Conservation (phyloP, 2,888 invertebrate genomes). For the Homarus gammarus region DNA sequence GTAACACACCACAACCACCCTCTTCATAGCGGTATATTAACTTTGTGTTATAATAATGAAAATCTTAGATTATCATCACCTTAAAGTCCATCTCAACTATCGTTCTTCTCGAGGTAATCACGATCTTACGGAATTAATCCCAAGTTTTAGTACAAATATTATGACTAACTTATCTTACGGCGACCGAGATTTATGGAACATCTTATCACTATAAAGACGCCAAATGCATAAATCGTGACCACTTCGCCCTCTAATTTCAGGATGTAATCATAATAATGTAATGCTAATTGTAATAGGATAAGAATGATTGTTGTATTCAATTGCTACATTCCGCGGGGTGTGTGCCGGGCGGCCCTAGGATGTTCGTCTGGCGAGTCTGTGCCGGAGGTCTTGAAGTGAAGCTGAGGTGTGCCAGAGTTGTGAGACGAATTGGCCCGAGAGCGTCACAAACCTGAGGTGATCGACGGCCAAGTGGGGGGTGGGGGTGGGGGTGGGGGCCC, state of each 20-base stretch:
- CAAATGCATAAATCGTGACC: constrained; percentile 14
- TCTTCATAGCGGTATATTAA: too few species aligned
- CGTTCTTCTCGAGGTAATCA: neutral
- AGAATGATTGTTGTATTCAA: constrained; percentile 26
- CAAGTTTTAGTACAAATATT: neutral
- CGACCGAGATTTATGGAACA: neutral
- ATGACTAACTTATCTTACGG: neutral
- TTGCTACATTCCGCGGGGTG: neutral
- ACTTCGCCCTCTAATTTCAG: constrained; percentile 20
- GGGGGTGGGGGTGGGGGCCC: too few species aligned
- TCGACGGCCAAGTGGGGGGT: too few species aligned
- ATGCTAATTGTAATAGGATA: constrained; percentile 42
- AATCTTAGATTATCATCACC: too few species aligned
- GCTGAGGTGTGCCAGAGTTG: too few species aligned
- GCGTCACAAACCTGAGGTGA: too few species aligned
- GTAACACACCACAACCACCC: too few species aligned
- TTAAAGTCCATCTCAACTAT: neutral
- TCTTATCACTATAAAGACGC: constrained; percentile 16
- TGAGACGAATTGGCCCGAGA: too few species aligned
- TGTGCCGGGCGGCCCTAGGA: too few species aligned
- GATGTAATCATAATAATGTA: constrained; percentile 51
- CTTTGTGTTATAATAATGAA: too few species aligned
- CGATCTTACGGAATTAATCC: neutral
- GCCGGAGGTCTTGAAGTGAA: too few species aligned
- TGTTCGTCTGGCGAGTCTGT: too few species aligned